Base-by-base conservation (phyloP, 35 echinoderm and acorn worm species). In the Heliocidaris erythrogramma region DNA sequence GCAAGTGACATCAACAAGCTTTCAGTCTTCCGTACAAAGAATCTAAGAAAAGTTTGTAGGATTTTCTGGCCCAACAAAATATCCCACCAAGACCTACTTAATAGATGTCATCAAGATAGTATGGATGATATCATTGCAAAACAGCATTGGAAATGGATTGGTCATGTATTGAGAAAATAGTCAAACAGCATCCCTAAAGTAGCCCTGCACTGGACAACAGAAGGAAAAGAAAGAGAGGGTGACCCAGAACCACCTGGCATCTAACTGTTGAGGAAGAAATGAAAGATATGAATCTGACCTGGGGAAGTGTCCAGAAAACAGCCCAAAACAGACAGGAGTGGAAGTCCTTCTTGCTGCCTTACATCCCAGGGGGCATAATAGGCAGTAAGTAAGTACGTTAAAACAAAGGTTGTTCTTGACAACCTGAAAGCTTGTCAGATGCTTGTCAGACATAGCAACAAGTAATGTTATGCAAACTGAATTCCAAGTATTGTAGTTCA, bases 31-130 rank as follows among this genome's bases (percentile, higher is more conserved):
- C 84, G 52, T 24, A 91, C 35, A 86, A 91, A 95, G 42, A 88
- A 48, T 48, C 85, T 95, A 0, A 59, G 47, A 95, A 16, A 48
- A 95, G 47, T 9, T 53, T 30, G 24, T 32, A 30, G 56, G 6
- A 91, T 90, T 69, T 92, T 49, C 30, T 95, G 87, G 94, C 52
- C 94, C 60, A 95, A 95, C 52, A 48, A 10, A 32, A 95, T 95
- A 12, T 29, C 35, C 14, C 88, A 94, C n/a, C 30, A 94, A 86
- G 85, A 91, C 32, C 31, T 92, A 49, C 42, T 27, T 61, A 30
- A 24, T 5, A 29, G 27, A 56, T 49, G 30, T 27, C 13, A 95
- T 47, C 48, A 27, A 32, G 86, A 32, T 13, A 88, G 9, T 49
- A 56, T 59, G 31, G 42, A 30, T 21, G 30, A 53, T 53, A 65